Percentiles rank a stretch among this genome's conserved stretches.
phyloP scores from a whole-genome alignment of 2,797 vertebrate species.

The Sebastes nivosus region DNA sequence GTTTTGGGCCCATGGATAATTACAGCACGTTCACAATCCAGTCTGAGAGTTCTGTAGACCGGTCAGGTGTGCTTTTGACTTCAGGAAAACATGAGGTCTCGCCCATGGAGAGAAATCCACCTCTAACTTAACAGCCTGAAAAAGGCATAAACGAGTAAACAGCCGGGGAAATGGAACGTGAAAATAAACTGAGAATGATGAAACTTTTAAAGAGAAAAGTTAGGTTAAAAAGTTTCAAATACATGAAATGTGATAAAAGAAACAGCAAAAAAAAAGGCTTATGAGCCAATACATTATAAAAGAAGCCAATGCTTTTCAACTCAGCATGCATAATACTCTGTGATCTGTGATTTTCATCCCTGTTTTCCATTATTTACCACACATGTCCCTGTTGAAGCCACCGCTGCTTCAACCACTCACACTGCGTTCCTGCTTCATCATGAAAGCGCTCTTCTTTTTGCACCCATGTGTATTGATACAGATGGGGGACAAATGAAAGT shows the following conservation, averaged over 20 bases:
- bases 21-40: background rate
- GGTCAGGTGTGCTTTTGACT: background rate
- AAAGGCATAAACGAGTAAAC: background rate
- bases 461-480: background rate
- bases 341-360: conserved; percentile 31
- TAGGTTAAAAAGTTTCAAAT: conserved; percentile 10
- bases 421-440: conserved; percentile 17
- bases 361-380: conserved; percentile 51
- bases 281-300: conserved; percentile 31
- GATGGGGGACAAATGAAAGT: background rate
- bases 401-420: conserved; percentile 1
- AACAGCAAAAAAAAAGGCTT: background rate
- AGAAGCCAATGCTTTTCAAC: conserved; percentile 20
- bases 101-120: background rate
- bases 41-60: background rate
- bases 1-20: background rate
- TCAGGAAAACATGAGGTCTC: background rate
- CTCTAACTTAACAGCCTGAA: background rate
- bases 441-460: conserved; percentile 10
- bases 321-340: conserved; percentile 13
- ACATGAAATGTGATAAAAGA: background rate
- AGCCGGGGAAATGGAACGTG: background rate
- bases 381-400: conserved; percentile 27
- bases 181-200: background rate
- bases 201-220: background rate